Percentiles rank a stretch among this genome's conserved stretches.
These are phyloP conservation scores for Drosophila seclusa DNA, from an alignment of 2,888 invertebrate genomes.

Conservation along the genomic window DNA sequence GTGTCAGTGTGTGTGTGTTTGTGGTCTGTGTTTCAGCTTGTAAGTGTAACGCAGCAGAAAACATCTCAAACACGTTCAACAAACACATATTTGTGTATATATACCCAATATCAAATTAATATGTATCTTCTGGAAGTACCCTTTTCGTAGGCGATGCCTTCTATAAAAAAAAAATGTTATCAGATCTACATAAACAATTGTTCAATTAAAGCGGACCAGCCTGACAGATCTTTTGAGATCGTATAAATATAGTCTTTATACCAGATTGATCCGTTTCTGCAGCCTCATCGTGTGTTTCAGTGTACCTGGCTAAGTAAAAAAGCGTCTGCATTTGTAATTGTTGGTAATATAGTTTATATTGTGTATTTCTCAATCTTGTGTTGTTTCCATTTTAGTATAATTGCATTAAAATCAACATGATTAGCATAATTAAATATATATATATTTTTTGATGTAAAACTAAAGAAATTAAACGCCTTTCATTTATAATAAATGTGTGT, in stretches of 20 bases:
- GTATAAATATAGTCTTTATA: neutral
- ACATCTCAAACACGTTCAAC: conserved; percentile 13
- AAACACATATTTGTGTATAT: conserved; percentile 2
- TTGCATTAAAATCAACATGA: conserved; percentile 71
- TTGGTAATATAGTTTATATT: conserved; percentile 43
- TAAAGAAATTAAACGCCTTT: conserved; percentile 61
- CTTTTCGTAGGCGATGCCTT: neutral
- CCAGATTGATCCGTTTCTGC: neutral
- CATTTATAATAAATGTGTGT: conserved; percentile 5
- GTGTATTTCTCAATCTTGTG: conserved; percentile 74
- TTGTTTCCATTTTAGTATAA: conserved; percentile 72
- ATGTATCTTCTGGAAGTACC: conserved; percentile 29
- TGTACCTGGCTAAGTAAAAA: conserved; percentile 18
- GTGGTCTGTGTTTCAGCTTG: conserved; percentile 1
- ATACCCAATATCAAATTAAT: conserved; percentile 16
- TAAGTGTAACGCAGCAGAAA: conserved; percentile 20
- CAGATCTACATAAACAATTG: neutral
- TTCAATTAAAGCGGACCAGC: conserved; percentile 2
- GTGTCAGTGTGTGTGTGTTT: neutral
- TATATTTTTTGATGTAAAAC: conserved; percentile 53
- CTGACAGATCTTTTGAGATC: conserved; percentile 16
- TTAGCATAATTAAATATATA: conserved; percentile 68
- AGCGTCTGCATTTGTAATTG: conserved; percentile 42
- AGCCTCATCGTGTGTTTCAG: neutral
- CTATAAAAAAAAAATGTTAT: conserved; percentile 15